Base-by-base conservation (phyloP, 2,113 vertebrate genomes). In the Oncorhynchus masou region DNA sequence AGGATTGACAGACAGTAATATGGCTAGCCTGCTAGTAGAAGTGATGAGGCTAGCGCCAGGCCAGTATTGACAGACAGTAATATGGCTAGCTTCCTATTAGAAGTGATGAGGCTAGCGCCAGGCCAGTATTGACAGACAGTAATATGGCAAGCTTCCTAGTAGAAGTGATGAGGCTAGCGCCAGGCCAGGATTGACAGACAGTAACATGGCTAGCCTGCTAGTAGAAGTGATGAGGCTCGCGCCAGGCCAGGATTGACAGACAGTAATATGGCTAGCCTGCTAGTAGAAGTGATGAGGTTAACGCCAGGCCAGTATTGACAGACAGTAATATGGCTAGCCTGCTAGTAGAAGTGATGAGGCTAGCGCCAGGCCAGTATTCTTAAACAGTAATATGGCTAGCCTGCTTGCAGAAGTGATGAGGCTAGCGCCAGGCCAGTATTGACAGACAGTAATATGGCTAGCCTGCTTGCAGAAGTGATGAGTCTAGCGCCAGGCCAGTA, bases 281-380 rank as follows among this genome's bases (percentile, higher is more conserved):
- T 45, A 45, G 2, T 45, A 11, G 39, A 45, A 45, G 9, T 45
- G 31, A 7, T 34, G 31, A 34, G 31, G 31, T 6, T 34, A 34
- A 6, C 6, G 9, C 39, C 8, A 45, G 39, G 9, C 39, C 39
- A 45, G 39, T 11, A 11, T 45, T 9, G 39, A 45, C 8, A 45
- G 0, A 45, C 9, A 45, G 39, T 45, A 11, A 45, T 11, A 45
- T 45, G 2, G 39, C 8, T 45, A 45, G 39, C 39, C 39, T 45
- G 39, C 39, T 45, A 45, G 34, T 85, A 83, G 83, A 79, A 80
- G 68, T 84, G 78, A 73, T 84, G 19, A 57, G 54, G 54, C 31
- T 34, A 34, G 31, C 31, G 31, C 31, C 6, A 34, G 31, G 16
- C 16, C 19, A 57, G 54, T 15, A 1, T 57, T 19, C 3, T 6